These are phyloP conservation scores for Pterophyllum scalare DNA, from an alignment of 2,113 vertebrate genomes.

Conservation along the genomic window DNA sequence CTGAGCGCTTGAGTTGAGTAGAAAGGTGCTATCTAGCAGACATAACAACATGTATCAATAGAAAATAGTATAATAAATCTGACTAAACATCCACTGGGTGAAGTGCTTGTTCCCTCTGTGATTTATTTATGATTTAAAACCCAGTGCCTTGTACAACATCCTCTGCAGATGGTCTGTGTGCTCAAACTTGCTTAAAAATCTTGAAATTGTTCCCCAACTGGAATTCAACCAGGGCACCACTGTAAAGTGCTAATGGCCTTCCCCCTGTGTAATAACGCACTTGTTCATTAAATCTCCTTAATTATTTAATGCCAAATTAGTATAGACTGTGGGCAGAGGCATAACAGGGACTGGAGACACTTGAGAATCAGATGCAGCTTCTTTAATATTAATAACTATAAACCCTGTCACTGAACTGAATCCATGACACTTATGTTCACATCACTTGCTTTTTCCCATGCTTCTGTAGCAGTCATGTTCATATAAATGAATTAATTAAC, in stretches of 20 bases:
- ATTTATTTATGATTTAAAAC: slow-evolving; percentile 43
- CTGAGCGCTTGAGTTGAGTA: neutral
- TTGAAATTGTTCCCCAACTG: slow-evolving; percentile 21
- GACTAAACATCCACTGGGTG: neutral
- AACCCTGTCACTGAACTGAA: slow-evolving; percentile 39
- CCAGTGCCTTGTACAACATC: neutral
- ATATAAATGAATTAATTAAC: slow-evolving; percentile 6
- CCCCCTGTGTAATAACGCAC: slow-evolving; percentile 43
- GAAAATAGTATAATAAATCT: neutral
- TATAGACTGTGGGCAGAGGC: slow-evolving; percentile 23
- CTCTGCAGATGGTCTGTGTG: neutral
- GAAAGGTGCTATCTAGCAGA: neutral
- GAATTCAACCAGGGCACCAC: slow-evolving; percentile 47
- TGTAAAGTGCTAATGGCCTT: slow-evolving; percentile 53
- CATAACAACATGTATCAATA: neutral
- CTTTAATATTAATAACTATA: slow-evolving; percentile 64
- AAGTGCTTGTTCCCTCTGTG: neutral
- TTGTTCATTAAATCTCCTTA: slow-evolving; percentile 48
- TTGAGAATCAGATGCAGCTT: slow-evolving; percentile 36
- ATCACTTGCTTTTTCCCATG: neutral
- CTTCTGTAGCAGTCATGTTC: neutral
- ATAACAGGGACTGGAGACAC: slow-evolving; percentile 24
- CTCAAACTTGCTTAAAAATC: slow-evolving; percentile 26
- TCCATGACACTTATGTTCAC: slow-evolving; percentile 21
- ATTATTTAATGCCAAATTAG: slow-evolving; percentile 66